Conservation (phyloP, 2,113 vertebrate genomes). For the Pseudorasbora parva region DNA sequence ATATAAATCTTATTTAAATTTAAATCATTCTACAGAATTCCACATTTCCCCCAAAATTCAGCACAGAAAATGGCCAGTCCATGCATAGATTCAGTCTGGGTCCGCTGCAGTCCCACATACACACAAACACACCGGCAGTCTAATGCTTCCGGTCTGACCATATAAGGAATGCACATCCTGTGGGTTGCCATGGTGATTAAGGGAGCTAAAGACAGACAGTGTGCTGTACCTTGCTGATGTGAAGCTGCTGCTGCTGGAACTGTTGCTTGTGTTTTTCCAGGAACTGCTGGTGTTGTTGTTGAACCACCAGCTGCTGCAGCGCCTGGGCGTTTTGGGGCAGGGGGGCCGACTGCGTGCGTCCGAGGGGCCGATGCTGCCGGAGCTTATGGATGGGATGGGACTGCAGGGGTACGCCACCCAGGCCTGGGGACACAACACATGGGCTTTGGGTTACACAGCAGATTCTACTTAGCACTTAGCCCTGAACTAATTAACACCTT, state of each 20-base stretch:
- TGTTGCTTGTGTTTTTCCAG: constrained; percentile 99
- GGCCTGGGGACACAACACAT: constrained; percentile 69
- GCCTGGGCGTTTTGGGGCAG: constrained; percentile 94
- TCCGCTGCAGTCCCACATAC: constrained; percentile 39
- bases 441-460: constrained; percentile 2
- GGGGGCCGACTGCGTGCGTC: constrained; percentile 95
- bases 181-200: constrained; percentile 72
- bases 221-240: constrained; percentile 88
- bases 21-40: background rate
- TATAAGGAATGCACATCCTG: constrained; percentile 66
- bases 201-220: constrained; percentile 52
- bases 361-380: constrained; percentile 92
- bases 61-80: background rate
- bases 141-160: constrained; percentile 65
- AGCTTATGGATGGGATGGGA: constrained; percentile 93
- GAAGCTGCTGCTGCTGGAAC: constrained; percentile 94
- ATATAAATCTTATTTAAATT: background rate
- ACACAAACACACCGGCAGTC: constrained; percentile 43
- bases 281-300: constrained; percentile 99
- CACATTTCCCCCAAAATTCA: background rate
- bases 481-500: constrained; percentile 18
- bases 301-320: constrained; percentile 95
- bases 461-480: constrained; percentile 6
- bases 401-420: constrained; percentile 84
- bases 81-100: background rate